Evolutionary conservation across 1,140 invertebrate species (phyloP).

Genomic region (Diploscapter pachys): DNA sequence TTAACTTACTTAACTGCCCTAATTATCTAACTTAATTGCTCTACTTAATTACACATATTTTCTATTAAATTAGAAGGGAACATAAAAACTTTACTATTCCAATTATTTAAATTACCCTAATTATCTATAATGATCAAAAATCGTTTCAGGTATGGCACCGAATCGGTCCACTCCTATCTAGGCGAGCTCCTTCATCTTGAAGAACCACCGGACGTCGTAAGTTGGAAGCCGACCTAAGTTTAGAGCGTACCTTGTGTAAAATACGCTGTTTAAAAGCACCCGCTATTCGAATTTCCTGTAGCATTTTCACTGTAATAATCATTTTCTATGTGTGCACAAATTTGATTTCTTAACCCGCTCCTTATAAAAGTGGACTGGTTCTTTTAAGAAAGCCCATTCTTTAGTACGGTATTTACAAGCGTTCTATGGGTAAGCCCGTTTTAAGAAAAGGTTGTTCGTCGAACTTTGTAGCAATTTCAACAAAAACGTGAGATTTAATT

Average conservation of each 20-base stretch:
- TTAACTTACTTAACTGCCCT: neutral
- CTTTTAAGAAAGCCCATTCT: neutral
- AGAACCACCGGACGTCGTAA: constrained; percentile 5
- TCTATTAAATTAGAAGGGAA: neutral
- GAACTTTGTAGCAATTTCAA: too few relatives aligned
- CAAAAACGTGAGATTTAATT: too few relatives aligned
- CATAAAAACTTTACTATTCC: neutral
- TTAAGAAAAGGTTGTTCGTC: too few relatives aligned
- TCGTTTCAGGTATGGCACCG: constrained; percentile 21
- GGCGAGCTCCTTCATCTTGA: constrained; percentile 24
- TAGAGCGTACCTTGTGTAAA: too few relatives aligned
- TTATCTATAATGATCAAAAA: neutral
- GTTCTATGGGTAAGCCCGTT: too few relatives aligned
- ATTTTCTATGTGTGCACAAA: neutral
- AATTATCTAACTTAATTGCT: neutral
- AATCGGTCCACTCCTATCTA: constrained; percentile 16
- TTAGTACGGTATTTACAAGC: too few relatives aligned
- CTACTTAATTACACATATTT: neutral
- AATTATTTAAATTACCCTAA: neutral
- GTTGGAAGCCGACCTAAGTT: constrained; percentile 10
- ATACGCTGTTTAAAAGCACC: too few relatives aligned
- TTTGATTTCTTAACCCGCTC: too few relatives aligned
- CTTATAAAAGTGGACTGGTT: neutral
- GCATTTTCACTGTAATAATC: too few relatives aligned
- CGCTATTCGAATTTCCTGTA: too few relatives aligned